Conservation (phyloP, 2,888 invertebrate species). For the Machimus atricapillus region DNA sequence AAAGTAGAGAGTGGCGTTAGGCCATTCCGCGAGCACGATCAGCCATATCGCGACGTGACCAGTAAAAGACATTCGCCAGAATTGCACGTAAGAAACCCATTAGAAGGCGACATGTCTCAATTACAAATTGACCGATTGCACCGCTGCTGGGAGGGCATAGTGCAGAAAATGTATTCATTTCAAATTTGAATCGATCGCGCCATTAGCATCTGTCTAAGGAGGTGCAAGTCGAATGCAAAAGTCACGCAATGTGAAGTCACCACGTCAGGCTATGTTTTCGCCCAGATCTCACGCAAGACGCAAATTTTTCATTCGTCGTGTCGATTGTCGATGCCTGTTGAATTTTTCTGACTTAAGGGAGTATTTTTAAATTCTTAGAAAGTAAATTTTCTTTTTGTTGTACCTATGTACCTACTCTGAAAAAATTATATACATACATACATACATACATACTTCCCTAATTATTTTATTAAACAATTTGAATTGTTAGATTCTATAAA, state of each 20-base stretch:
- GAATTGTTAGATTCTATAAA: too few species aligned
- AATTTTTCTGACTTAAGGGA: too few species aligned
- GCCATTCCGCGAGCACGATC: neutral
- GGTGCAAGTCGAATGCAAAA: neutral
- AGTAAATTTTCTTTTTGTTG: too few species aligned
- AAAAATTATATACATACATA: too few species aligned
- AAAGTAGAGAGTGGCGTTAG: neutral
- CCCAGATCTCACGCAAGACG: neutral
- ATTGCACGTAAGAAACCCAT: conserved; percentile 28
- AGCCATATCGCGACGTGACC: neutral
- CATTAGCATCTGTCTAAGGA: conserved; percentile 19
- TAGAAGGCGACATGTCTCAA: conserved; percentile 20
- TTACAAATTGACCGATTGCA: conserved; percentile 15
- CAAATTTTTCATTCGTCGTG: too few species aligned
- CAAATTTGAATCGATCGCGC: neutral
- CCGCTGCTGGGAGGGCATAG: neutral
- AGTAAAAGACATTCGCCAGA: conserved; percentile 11
- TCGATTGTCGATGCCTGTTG: too few species aligned
- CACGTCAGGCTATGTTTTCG: neutral
- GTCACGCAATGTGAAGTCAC: conserved; percentile 14
- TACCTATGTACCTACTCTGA: too few species aligned
- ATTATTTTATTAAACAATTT: too few species aligned
- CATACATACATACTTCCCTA: too few species aligned
- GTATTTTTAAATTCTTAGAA: too few species aligned
- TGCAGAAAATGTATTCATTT: neutral